phyloP scores from a whole-genome alignment of 2,888 invertebrate species.

The Drosophila siamana region DNA sequence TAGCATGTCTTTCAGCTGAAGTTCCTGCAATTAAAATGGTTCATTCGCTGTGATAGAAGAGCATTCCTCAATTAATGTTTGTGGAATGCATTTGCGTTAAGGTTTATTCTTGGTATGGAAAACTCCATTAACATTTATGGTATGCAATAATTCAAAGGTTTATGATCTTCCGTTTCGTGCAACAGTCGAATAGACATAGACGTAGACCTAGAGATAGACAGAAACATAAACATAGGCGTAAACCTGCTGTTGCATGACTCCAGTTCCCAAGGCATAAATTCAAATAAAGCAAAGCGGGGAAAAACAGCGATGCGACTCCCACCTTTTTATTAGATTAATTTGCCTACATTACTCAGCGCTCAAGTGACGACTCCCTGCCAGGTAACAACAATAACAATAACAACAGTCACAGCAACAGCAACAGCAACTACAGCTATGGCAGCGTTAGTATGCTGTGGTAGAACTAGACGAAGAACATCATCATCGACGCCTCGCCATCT shows the following conservation, averaged over 20 bases:
- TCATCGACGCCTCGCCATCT: constrained; percentile 73
- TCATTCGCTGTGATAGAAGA: neutral
- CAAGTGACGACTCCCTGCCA: constrained; percentile 65
- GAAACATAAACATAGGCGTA: neutral
- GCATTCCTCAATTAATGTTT: neutral
- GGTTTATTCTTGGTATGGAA: constrained; percentile 15
- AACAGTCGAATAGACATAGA: constrained; percentile 23
- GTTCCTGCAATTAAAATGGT: constrained; percentile 1
- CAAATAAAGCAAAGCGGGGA: constrained; percentile 12
- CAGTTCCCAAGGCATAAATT: constrained; percentile 48
- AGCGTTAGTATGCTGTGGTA: too few relatives aligned
- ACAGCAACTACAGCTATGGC: constrained; percentile 30
- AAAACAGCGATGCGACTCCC: constrained; percentile 54
- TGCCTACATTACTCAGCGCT: constrained; percentile 71
- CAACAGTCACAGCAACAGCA: constrained; percentile 29
- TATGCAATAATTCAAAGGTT: constrained; percentile 59
- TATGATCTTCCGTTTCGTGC: constrained; percentile 19
- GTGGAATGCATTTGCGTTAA: constrained; percentile 17
- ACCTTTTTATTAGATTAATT: constrained; percentile 78
- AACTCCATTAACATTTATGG: constrained; percentile 58
- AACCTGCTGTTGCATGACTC: constrained; percentile 33
- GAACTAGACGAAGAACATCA: constrained; percentile 44
- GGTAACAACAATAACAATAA: constrained; percentile 31
- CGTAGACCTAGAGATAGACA: neutral
- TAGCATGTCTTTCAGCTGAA: neutral